Conservation (phyloP, 2,797 vertebrate genomes). For the Bradypodion ventrale region DNA sequence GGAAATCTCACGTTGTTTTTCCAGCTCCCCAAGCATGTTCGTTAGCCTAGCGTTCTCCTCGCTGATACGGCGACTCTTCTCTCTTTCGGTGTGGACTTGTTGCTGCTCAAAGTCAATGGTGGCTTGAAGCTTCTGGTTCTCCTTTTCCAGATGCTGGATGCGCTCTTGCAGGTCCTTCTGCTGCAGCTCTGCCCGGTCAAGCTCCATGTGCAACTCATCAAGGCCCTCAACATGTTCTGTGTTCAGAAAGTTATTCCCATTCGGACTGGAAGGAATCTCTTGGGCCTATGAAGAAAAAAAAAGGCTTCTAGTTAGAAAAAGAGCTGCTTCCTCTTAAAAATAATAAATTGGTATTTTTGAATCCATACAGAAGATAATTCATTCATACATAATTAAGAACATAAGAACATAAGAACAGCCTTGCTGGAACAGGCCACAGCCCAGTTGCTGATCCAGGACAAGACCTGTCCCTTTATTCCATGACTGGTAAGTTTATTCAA, state of each 20-base stretch:
- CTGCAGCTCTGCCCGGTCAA: slow-evolving; percentile 91
- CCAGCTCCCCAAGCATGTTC: slow-evolving; percentile 78
- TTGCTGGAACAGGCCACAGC: no score
- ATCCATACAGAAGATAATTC: background rate
- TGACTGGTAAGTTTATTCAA: no score
- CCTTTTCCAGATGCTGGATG: slow-evolving; percentile 82
- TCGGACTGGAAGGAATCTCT: slow-evolving; percentile 85
- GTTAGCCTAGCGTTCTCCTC: slow-evolving; percentile 68
- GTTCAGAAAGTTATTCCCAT: slow-evolving; percentile 80
- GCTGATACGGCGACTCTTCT: slow-evolving; percentile 40
- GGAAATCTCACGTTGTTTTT: slow-evolving; percentile 83
- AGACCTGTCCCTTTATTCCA: no score
- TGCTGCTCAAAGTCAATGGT: slow-evolving; percentile 61
- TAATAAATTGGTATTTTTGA: background rate
- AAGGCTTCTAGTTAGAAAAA: background rate
- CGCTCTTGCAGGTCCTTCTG: slow-evolving; percentile 84
- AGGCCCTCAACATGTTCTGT: slow-evolving; percentile 79
- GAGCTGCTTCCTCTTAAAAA: background rate
- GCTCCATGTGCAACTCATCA: slow-evolving; percentile 89
- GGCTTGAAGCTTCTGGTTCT: slow-evolving; percentile 81
- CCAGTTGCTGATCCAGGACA: no score
- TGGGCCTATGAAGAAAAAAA: slow-evolving; percentile 74
- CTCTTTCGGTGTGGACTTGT: slow-evolving; percentile 65
- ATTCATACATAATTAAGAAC: background rate
- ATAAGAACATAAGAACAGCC: no score